Base-by-base conservation (phyloP, 2,797 vertebrate genomes). In the Lophius americanus region DNA sequence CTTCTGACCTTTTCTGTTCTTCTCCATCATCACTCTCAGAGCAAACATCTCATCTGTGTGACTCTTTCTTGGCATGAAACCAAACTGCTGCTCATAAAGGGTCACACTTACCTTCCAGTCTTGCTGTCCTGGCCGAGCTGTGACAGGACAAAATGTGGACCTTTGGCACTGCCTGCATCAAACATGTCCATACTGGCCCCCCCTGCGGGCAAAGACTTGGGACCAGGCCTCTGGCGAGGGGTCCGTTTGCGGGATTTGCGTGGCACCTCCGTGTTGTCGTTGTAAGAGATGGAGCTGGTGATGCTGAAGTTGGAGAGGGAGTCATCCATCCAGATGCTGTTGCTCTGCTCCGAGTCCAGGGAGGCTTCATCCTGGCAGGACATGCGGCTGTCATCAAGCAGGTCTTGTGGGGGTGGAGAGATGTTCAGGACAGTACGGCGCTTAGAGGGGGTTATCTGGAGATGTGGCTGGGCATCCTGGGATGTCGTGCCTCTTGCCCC, bases 141-240 rank as follows among this genome's bases (percentile, higher is more conserved):
- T 70, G 97, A 99, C 83, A 99, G 94, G 87, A 99, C 98, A 94
- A 98, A 99, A 92, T 99, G 98, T 76, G 98, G 98, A 72, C 95
- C 98, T 95, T 99, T 99, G 90, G 98, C 98, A 84, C 98, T 98
- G 94, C 99, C 98, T 63, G 98, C 98, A 90, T 99, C 97, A 89
- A 99, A 99, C 89, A 99, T 92, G 72, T 99, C 98, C 96, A 98
- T 96, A 92, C 95, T 98, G 92, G 96, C 94, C 79, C 93, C 95
- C 76, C 92, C 94, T 54, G 92, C 89, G 54, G 93, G 89, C 61
- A 84, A 91, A 47, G 94, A 91, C 91, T 98, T 99, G 75, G 96
- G 94, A 63, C 98, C 98, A 23, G 98, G 98, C 83, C 96, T 95
- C 92, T 99, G 98, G 83, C 98, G 97, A 67, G 97, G 95, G 64